Conservation (phyloP, 37 sponge, comb jelly and placozoan genomes). For the Petrosia ficiformis region DNA sequence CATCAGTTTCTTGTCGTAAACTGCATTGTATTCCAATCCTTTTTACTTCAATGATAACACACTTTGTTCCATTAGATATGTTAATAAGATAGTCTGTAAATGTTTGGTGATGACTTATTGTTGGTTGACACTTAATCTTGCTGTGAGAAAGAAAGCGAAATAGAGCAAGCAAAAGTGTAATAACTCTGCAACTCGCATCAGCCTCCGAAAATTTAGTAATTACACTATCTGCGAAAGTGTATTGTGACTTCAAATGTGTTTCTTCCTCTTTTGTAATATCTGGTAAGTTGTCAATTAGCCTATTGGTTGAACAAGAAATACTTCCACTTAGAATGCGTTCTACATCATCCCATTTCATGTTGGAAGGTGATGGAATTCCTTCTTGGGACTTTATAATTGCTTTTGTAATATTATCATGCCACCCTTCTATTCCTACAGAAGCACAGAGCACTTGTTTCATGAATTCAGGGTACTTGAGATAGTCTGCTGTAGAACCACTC, state of each 20-base stretch:
- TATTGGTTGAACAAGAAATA: neutral
- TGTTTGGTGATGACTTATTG: neutral
- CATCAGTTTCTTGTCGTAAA: neutral
- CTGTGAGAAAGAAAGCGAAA: neutral
- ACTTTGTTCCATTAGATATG: neutral
- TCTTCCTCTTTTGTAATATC: neutral
- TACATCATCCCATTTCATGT: neutral
- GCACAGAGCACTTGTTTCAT: neutral
- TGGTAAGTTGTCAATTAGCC: neutral
- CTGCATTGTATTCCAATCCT: neutral
- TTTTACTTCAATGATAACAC: neutral
- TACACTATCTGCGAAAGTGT: neutral
- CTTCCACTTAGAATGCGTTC: neutral
- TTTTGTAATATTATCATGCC: neutral
- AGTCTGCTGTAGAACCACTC: neutral
- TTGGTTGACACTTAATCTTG: neutral
- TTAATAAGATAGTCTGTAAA: neutral
- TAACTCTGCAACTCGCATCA: neutral
- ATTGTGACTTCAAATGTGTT: neutral
- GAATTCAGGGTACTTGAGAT: neutral
- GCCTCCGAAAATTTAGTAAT: neutral
- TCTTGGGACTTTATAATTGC: neutral
- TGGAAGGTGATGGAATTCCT: neutral
- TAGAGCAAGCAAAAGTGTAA: neutral
- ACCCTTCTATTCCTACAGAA: neutral